Percentiles rank a stretch among this genome's conserved stretches.
These are phyloP conservation scores for Lepidurus packardi DNA, from an alignment of 1,140 invertebrate species.

Conservation along the genomic window DNA sequence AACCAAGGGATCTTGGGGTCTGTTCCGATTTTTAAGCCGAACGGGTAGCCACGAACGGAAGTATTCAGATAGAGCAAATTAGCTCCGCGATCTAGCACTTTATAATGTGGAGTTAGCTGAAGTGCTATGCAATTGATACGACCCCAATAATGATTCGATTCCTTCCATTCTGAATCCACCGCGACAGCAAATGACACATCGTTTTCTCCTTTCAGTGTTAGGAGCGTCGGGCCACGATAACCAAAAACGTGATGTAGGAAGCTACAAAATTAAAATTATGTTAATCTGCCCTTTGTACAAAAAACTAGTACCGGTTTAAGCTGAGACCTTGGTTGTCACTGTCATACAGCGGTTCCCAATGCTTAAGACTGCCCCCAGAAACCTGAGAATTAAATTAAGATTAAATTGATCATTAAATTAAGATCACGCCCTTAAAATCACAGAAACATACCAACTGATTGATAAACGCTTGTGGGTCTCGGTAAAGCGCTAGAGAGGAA, in stretches of 20 bases:
- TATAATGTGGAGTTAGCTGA: conserved; percentile 69
- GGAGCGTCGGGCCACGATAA: conserved; percentile 74
- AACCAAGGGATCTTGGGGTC: conserved; percentile 70
- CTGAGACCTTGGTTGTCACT: conserved; percentile 76
- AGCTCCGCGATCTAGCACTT: conserved; percentile 55
- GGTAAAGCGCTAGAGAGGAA: conserved; percentile 15
- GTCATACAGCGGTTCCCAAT: conserved; percentile 78
- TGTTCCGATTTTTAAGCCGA: conserved; percentile 70
- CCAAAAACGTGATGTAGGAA: conserved; percentile 79
- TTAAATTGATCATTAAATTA: conserved; percentile 19
- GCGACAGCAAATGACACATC: conserved; percentile 69
- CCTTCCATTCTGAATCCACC: conserved; percentile 73
- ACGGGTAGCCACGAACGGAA: conserved; percentile 72
- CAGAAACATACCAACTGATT: neutral
- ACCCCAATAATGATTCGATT: conserved; percentile 77
- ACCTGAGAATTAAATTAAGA: conserved; percentile 6
- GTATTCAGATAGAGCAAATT: conserved; percentile 80
- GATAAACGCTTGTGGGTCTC: conserved; percentile 22
- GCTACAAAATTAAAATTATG: conserved; percentile 38
- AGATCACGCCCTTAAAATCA: conserved; percentile 9
- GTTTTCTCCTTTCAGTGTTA: conserved; percentile 62
- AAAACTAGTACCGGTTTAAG: conserved; percentile 58
- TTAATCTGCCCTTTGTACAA: neutral
- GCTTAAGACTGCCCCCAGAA: conserved; percentile 47
- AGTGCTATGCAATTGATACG: conserved; percentile 67